phyloP scores from a whole-genome alignment of 2,113 vertebrate genomes.

The Nothobranchius kuhntae region DNA sequence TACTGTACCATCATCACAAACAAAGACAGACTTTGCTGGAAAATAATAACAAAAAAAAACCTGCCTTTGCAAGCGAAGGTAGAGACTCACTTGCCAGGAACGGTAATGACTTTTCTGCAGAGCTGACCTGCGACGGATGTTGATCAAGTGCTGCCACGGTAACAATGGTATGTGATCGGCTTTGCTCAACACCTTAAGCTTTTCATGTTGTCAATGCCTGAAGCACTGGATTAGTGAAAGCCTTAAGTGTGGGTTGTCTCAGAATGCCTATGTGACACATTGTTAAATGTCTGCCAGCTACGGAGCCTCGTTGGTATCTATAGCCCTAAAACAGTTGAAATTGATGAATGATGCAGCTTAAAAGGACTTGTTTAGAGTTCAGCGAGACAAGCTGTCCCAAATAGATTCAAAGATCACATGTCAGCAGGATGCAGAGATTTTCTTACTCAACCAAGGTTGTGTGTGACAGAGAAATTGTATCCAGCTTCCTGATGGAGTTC shows the following conservation, averaged over 20 bases:
- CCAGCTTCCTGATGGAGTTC: slow-evolving; percentile 80
- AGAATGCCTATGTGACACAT: slow-evolving; percentile 50
- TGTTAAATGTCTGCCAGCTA: slow-evolving; percentile 62
- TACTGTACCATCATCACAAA: slow-evolving; percentile 65
- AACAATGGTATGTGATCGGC: slow-evolving; percentile 50
- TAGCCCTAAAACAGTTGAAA: slow-evolving; percentile 70
- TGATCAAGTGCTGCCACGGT: slow-evolving; percentile 63
- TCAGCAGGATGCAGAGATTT: slow-evolving; percentile 81
- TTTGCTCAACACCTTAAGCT: slow-evolving; percentile 34
- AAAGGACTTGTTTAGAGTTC: slow-evolving; percentile 78
- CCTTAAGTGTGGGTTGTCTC: slow-evolving; percentile 54
- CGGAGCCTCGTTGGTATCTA: slow-evolving; percentile 60
- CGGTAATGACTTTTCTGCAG: slow-evolving; percentile 34
- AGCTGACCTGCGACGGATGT: slow-evolving; percentile 38
- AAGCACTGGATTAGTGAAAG: slow-evolving; percentile 58
- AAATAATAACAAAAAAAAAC: neutral
- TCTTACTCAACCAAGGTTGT: slow-evolving; percentile 79
- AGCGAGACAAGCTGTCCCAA: slow-evolving; percentile 75
- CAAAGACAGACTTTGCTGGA: slow-evolving; percentile 62
- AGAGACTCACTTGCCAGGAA: slow-evolving; percentile 25
- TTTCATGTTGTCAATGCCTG: slow-evolving; percentile 54
- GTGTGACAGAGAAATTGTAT: slow-evolving; percentile 82
- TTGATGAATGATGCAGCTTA: slow-evolving; percentile 80
- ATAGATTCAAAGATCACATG: slow-evolving; percentile 81
- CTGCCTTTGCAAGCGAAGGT: slow-evolving; percentile 9